Evolutionary conservation across 2,888 invertebrate species (phyloP), one percentile per base, ranked within the genome.

Genomic region (Sesia bembeciformis): DNA sequence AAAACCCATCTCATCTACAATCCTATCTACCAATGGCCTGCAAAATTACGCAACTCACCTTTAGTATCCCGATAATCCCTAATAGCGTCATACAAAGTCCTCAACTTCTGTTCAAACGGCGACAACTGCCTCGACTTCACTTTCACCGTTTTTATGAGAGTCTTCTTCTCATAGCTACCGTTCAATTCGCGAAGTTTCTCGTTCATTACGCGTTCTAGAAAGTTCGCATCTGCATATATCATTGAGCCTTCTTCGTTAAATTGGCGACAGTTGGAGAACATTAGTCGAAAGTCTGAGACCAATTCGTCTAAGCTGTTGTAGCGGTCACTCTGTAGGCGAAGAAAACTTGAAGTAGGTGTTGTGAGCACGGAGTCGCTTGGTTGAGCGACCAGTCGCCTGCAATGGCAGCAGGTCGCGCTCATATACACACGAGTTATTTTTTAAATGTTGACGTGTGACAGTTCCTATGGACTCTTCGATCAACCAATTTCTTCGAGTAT

Each of bases 261-360:
- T 64, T 96, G 96, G 0, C 98, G 95, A 71, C 99, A 99, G 84
- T 99, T 99, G 56, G 94, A 93, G 82, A 99, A 99, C 98, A 99
- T 98, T n/a, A 98, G 89, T 62, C 95, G 91, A 68, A 94, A 94
- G 76, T 98, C 98, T 0, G 94, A 91, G 0, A 97, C 93, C 62
- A 98, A 91, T 66, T 98, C 97, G 56, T 97, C 96, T 41, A 98
- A 87, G 52, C 91, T 93, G 49, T 92, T 93, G 85, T 98, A 98
- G 61, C 94, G 93, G 62, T 94, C 94, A 53, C 92, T 93, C 86
- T 86, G 68, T n/a, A 58, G 62, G 56, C 23, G 23, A 23, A 23
- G 23, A 23, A 23, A 23, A 23, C 2, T 2, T 23, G 23, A 23
- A 23, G 23, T 23, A 23, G 23, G 23, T 23, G 23, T 23, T 23